Conservation (phyloP, 64 coral and sea anemone genomes). For the Acropora tenuis region DNA sequence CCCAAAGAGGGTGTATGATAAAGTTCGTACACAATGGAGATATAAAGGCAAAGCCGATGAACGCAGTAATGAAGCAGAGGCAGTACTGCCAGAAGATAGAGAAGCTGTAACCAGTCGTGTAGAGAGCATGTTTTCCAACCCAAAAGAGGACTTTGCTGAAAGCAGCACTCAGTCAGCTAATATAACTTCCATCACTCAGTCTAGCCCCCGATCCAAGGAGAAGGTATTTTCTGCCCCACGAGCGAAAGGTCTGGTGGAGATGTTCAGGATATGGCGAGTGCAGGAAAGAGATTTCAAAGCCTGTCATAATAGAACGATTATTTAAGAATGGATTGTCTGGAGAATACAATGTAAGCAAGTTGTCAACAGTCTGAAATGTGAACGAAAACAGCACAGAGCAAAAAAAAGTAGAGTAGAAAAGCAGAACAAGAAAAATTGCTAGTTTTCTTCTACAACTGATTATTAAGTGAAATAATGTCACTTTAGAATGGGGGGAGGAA, state of each 20-base stretch:
- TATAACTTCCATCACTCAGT: background rate
- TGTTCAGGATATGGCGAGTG: slow-evolving; percentile 15
- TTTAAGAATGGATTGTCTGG: background rate
- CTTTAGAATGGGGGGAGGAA: no score
- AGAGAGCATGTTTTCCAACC: slow-evolving; percentile 18
- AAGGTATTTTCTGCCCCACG: background rate
- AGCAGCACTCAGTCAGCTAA: background rate
- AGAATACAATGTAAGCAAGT: slow-evolving; percentile 29
- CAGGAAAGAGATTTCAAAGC: slow-evolving; percentile 30
- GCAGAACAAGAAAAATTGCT: no score
- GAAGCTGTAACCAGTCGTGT: background rate
- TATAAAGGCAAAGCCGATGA: slow-evolving; percentile 17
- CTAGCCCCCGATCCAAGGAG: background rate
- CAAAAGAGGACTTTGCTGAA: slow-evolving; percentile 8
- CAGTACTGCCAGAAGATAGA: no score
- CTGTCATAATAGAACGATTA: slow-evolving; percentile 3
- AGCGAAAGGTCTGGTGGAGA: slow-evolving; percentile 17
- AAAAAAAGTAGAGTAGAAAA: no score
- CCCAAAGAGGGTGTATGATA: slow-evolving; percentile 39
- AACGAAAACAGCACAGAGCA: background rate
- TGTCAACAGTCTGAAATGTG: slow-evolving; percentile 39
- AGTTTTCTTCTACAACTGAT: no score
- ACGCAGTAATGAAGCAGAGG: no score
- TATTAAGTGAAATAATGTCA: no score
- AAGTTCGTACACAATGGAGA: slow-evolving; percentile 18